These are phyloP conservation scores for Romanogobio albipinnatus DNA, from an alignment of 2,113 vertebrate species.

Conservation along the genomic window DNA sequence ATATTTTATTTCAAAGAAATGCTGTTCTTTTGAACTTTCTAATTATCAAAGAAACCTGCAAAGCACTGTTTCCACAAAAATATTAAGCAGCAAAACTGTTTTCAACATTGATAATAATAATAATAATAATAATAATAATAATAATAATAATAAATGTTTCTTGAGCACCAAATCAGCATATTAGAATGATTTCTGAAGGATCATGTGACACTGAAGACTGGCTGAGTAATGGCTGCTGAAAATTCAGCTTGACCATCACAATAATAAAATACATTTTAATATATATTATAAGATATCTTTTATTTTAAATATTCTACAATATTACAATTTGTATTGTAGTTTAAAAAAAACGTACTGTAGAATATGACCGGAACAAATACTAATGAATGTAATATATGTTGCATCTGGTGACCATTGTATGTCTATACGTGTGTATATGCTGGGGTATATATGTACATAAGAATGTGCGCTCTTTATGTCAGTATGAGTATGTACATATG, in stretches of 20 bases:
- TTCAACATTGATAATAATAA: neutral
- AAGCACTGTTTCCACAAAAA: neutral
- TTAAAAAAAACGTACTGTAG: neutral
- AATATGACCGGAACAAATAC: no score
- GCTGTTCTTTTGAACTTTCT: neutral
- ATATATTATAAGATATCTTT: neutral
- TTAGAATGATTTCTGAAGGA: neutral
- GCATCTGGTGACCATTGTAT: no score
- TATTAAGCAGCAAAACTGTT: neutral
- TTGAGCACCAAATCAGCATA: neutral
- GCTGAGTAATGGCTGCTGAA: neutral
- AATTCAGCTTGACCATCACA: neutral
- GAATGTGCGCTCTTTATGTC: no score
- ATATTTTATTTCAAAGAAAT: neutral
- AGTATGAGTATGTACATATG: no score
- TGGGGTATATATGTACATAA: no score
- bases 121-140: no score
- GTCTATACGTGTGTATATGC: no score
- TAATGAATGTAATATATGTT: no score
- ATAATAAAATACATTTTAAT: neutral
- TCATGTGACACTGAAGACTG: conserved; percentile 1
- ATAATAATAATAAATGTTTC: neutral
- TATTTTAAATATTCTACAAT: neutral
- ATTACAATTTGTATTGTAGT: neutral
- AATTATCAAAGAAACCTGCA: neutral